phyloP scores from a whole-genome alignment of 1,140 invertebrate genomes.

The Habropoda laboriosa region DNA sequence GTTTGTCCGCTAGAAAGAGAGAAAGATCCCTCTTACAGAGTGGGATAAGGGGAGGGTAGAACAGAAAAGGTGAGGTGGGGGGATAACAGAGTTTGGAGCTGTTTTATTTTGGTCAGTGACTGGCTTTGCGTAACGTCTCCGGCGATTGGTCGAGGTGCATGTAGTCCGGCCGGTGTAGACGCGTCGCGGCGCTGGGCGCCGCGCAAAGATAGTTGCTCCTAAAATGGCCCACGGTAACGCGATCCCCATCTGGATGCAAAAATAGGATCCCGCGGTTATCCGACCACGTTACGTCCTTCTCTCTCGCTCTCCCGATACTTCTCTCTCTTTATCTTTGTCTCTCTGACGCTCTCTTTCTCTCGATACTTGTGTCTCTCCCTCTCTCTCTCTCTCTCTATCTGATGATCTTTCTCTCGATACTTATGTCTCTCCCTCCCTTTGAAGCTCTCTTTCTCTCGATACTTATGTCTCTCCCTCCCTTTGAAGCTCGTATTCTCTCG shows the following conservation, averaged over 20 bases:
- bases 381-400: no score
- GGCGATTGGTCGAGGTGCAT: conserved; percentile 66
- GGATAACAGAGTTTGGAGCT: conserved; percentile 56
- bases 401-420: no score
- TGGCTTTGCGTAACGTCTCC: conserved; percentile 77
- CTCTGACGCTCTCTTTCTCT: background rate
- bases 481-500: no score
- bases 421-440: no score
- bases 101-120: conserved; percentile 80
- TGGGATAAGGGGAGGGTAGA: background rate
- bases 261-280: conserved; percentile 77
- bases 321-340: background rate
- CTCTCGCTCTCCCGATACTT: background rate
- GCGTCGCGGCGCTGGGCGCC: conserved; percentile 70
- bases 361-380: background rate
- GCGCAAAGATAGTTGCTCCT: conserved; percentile 83
- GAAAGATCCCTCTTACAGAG: background rate
- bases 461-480: no score
- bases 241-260: conserved; percentile 81
- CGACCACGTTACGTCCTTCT: conserved; percentile 46
- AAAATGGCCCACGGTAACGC: conserved; percentile 85
- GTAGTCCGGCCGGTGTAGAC: conserved; percentile 49
- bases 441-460: no score
- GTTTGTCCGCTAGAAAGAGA: background rate
- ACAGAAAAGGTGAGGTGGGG: no score